Evolutionary conservation across 2,888 invertebrate species (phyloP), one percentile per base, ranked within the genome.

Genomic region (Daptonema setosum): DNA sequence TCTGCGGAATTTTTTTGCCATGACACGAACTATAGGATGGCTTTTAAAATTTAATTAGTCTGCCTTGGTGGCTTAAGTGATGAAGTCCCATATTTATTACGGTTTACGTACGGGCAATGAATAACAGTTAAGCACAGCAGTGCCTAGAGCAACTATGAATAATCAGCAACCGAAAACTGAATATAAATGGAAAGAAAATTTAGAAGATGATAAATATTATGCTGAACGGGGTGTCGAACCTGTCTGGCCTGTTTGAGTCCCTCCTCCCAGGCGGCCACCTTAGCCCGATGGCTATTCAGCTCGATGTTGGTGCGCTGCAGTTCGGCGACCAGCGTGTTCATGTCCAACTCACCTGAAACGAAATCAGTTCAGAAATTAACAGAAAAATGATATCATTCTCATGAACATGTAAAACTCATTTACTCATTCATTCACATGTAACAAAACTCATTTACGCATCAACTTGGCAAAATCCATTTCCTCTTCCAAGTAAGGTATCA

Each of bases 201-300:
- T 35, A 11, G 8, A 35, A 35, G 17, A 17, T 35, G 8, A 11
- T 11, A 35, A 35, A 5, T 3, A 47, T 14, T 8, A 47, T 5
- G 11, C 47, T 5, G 50, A 14, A 14, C 14, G 26, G 3, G 25
- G 26, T 5, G 24, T 3, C 2, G 26, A 2, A 57, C 60, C 41
- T 61, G 60, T 55, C 60, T 28, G 1, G 57, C 59, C 52, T 63
- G 61, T 48, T 62, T 63, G 50, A 63, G 51, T 11, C 60, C 57
- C 14, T 63, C 63, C 41, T 64, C 63, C 59, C 62, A 59, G 14
- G 60, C 58, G 11, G 51, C 41, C 14, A 56, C 29, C 54, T 57
- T 57, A 8, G 28, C 43, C n/a, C 54, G 54, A n/a, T 57, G 57
- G 2, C 20, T 26, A 17, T 1, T 5, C 51, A 57, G 50, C 28